Evolutionary conservation across 2,113 vertebrate species (phyloP).

Genomic region (Sceloporus tristichus): DNA sequence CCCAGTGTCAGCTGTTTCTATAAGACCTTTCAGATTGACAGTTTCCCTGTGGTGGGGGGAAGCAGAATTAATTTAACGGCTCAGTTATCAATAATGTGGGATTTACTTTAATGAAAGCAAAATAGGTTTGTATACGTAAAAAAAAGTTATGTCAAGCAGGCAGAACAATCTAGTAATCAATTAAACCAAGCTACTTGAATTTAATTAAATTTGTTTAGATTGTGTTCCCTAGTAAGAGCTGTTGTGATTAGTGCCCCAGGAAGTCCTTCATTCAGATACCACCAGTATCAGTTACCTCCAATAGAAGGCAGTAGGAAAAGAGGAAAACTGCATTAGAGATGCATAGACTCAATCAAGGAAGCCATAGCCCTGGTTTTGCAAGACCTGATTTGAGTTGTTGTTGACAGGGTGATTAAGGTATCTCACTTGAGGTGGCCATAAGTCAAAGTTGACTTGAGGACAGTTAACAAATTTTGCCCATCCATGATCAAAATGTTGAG

Average conservation of each 20-base stretch:
- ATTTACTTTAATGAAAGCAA: constrained; percentile 6
- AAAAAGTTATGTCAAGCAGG: background rate
- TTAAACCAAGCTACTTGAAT: background rate
- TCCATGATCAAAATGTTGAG: background rate
- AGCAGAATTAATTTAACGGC: background rate
- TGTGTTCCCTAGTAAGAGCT: background rate
- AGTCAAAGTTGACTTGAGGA: too few relatives aligned
- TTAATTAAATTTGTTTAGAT: background rate
- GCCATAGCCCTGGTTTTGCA: too few relatives aligned
- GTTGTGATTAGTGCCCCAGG: background rate
- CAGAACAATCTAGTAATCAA: background rate
- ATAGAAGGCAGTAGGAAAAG: too few relatives aligned
- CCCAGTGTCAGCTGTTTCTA: background rate
- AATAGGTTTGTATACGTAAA: background rate
- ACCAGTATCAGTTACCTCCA: background rate
- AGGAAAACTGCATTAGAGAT: too few relatives aligned
- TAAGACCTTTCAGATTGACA: background rate
- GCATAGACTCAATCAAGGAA: too few relatives aligned
- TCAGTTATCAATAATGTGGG: background rate
- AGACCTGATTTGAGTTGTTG: too few relatives aligned
- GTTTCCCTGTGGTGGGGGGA: background rate
- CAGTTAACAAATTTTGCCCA: too few relatives aligned
- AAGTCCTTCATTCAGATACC: background rate
- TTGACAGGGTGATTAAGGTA: too few relatives aligned
- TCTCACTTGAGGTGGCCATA: too few relatives aligned